phyloP scores from a whole-genome alignment of 2,888 invertebrate species.

The Idaea dimidiata region DNA sequence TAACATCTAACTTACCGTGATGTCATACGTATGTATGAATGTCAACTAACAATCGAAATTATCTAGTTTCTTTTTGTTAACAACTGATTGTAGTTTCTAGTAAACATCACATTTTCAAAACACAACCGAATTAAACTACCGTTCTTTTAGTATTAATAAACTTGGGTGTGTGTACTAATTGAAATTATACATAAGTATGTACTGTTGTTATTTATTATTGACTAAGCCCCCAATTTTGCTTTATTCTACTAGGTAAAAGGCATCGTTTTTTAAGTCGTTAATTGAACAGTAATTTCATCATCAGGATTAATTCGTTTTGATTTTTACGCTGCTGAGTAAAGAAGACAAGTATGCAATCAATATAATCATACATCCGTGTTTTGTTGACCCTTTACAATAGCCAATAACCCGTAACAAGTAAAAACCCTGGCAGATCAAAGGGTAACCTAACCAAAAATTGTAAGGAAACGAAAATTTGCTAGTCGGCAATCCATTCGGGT shows the following conservation, averaged over 20 bases:
- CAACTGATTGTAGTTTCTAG: slow-evolving; percentile 49
- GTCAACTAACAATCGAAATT: slow-evolving; percentile 61
- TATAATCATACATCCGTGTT: slow-evolving; percentile 6
- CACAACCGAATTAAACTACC: slow-evolving; percentile 28
- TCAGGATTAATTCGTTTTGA: not conserved
- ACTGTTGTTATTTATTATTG: slow-evolving; percentile 3
- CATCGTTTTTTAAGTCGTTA: not conserved
- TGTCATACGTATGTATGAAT: slow-evolving; percentile 50
- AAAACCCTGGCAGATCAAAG: slow-evolving; percentile 3
- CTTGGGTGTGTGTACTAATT: not conserved
- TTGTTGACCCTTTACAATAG: not conserved
- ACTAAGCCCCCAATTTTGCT: slow-evolving; percentile 8
- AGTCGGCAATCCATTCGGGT: slow-evolving; percentile 57
- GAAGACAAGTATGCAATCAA: slow-evolving; percentile 11
- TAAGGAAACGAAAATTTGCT: slow-evolving; percentile 54
- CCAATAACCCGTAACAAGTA: slow-evolving; percentile 1
- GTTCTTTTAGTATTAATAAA: not conserved
- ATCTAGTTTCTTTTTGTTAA: slow-evolving; percentile 23
- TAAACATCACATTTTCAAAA: slow-evolving; percentile 55
- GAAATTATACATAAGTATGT: not conserved
- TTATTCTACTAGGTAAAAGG: not conserved
- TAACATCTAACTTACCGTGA: slow-evolving; percentile 75
- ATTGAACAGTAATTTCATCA: not conserved
- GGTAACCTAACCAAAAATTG: not conserved
- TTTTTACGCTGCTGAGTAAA: slow-evolving; percentile 3